A percentile compares a stretch with the other conserved stretches of the same genome.
These are phyloP conservation scores for Pteronotus mesoamericanus DNA, from an alignment of 2,797 vertebrate genomes.

Conservation along the genomic window DNA sequence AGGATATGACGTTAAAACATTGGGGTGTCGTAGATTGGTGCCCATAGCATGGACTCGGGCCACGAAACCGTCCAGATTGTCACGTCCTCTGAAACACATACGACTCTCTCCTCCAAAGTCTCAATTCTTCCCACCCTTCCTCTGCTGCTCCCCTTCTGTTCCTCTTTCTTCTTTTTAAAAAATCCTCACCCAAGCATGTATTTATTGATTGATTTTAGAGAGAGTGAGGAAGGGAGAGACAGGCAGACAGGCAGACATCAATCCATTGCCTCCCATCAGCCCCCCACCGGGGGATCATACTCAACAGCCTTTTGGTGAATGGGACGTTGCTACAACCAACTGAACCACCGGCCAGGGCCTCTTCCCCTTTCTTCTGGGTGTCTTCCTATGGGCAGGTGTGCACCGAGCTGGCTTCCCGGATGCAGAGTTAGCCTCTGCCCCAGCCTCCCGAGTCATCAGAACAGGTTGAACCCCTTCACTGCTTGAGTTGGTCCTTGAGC, in stretches of 20 bases:
- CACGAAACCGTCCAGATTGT: neutral
- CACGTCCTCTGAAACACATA: neutral
- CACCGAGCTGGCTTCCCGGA: neutral
- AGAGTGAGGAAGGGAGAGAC: neutral
- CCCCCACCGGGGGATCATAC: neutral
- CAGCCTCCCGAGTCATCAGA: neutral
- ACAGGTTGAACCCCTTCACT: accelerated
- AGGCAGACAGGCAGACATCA: neutral
- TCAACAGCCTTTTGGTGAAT: neutral
- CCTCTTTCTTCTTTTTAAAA: neutral
- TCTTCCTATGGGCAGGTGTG: neutral
- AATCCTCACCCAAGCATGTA: neutral
- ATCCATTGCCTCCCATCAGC: neutral
- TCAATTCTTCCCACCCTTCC: neutral
- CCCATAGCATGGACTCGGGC: neutral
- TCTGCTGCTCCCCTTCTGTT: too few species aligned
- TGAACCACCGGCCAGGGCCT: neutral
- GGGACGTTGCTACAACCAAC: neutral
- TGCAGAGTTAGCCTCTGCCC: too few species aligned
- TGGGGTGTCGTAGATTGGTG: neutral
- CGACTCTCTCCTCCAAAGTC: neutral
- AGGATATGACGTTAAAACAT: neutral
- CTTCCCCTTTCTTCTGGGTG: neutral
- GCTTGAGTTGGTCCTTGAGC: neutral
- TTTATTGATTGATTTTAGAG: neutral